Base-by-base conservation (phyloP, 2,797 vertebrate species). In the Leucoraja ocellata region DNA sequence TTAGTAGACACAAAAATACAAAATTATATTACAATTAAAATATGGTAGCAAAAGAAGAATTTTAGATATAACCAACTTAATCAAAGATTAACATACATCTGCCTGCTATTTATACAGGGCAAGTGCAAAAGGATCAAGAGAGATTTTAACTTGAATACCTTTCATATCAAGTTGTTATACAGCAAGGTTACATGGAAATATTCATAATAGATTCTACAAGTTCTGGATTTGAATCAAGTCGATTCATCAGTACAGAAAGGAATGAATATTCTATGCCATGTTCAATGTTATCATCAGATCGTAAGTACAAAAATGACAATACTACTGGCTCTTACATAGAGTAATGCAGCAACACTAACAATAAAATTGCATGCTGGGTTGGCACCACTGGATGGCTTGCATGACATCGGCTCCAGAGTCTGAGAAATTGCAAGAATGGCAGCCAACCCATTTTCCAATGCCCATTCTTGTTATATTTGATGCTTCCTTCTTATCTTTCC, bases 1-100 rank as follows among this genome's bases (percentile, higher is more conserved):
- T 94, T 65, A 91, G 83, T n/a, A 36, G 95, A 93, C 4, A 93
- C 7, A 71, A 28, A 81, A 73, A 71, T 13, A 63, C 21, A 71
- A 16, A 54, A 93, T 65, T 63, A 13, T 63, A 63, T 58, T 25
- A 11, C 11, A 74, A 68, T 32, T 88, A 88, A 63, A 16, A 68
- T 65, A 7, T 16, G 32, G 18, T 23, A 28, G 46, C 46, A 23
- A 83, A 7, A 54, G 80, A 21, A 54, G 0, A 3, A 81, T 81
- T 54, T 81, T 81, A 54, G 13, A 32, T 28, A n/a, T 11, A 63
- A 28, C 5, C 4, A 88, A 68, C 0, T 32, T 32, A 32, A 8
- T 58, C 58, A 1, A 8, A 32, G n/a, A 2, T 68, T 21, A 65
- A 2, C 5, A 86, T n/a, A 13, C 10, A 28, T 61, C 4, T 58